phyloP scores from a whole-genome alignment of 2,113 vertebrate genomes.

The Pontoporia blainvillei region DNA sequence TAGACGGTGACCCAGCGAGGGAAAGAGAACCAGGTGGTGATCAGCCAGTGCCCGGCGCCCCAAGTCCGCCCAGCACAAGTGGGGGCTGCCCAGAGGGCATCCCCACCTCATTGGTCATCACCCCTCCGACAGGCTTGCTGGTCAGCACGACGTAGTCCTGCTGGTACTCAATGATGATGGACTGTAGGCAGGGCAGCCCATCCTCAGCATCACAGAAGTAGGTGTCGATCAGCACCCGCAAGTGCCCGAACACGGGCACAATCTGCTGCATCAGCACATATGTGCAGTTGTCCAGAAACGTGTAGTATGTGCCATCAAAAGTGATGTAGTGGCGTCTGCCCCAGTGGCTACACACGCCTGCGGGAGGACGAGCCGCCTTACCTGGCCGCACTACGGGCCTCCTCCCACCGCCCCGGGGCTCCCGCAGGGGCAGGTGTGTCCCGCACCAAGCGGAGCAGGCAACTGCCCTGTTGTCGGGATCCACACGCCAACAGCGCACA shows the following conservation, averaged over 20 bases:
- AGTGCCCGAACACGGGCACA: slow-evolving; percentile 77
- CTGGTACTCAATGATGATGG: slow-evolving; percentile 83
- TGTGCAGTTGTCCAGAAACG: slow-evolving; percentile 88
- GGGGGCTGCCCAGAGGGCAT: fast-evolving
- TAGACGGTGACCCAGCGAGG: background rate
- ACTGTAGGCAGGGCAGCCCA: slow-evolving; percentile 82
- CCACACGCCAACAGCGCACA: fast-evolving
- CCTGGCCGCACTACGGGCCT: fast-evolving
- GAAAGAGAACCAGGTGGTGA: fast-evolving
- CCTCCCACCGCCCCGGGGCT: too few species aligned
- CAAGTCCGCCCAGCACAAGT: fast-evolving
- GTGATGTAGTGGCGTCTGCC: slow-evolving; percentile 87
- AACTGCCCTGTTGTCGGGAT: fast-evolving
- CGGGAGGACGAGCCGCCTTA: fast-evolving
- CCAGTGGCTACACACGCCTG: slow-evolving; percentile 91
- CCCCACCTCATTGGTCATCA: slow-evolving; percentile 81
- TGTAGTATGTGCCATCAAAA: slow-evolving; percentile 89
- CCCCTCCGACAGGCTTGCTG: slow-evolving; percentile 60
- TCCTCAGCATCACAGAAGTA: slow-evolving; percentile 79
- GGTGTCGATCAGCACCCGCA: slow-evolving; percentile 85
- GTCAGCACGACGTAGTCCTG: slow-evolving; percentile 80
- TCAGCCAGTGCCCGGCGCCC: fast-evolving
- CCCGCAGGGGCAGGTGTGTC: fast-evolving
- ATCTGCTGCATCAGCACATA: slow-evolving; percentile 91
- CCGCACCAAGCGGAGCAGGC: background rate